A percentile compares a stretch with the other conserved stretches of the same genome.
Evolutionary conservation across 2,797 vertebrate genomes (phyloP).

Genomic region (Danio albolineatus): DNA sequence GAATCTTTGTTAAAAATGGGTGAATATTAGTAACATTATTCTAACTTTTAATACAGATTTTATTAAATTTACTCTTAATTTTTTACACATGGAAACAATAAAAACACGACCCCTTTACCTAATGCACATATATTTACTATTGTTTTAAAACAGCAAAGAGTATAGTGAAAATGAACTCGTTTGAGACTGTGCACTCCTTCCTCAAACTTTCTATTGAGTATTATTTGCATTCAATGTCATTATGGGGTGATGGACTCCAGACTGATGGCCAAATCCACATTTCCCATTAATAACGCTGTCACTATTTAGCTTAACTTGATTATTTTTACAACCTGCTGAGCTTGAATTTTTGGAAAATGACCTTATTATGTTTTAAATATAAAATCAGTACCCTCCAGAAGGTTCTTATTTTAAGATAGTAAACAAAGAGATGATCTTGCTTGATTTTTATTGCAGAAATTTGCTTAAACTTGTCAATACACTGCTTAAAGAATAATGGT

Average conservation of each 20-base stretch:
- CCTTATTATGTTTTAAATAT: neutral
- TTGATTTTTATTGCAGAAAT: neutral
- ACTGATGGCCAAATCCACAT: neutral
- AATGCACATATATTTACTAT: neutral
- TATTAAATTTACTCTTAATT: neutral
- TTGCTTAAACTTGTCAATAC: neutral
- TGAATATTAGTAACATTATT: neutral
- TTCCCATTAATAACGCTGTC: neutral
- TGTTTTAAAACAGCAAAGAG: neutral
- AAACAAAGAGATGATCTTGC: neutral
- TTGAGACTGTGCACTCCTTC: no score
- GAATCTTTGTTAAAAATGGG: neutral
- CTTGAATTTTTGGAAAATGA: constrained; percentile 1
- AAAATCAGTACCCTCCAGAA: neutral
- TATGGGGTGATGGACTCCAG: neutral
- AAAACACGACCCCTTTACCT: neutral
- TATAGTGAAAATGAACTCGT: neutral
- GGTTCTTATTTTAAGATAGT: neutral
- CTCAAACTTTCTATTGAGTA: neutral
- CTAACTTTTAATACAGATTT: neutral
- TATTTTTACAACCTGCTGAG: neutral
- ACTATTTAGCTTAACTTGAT: neutral
- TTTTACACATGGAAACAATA: neutral
- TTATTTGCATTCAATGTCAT: neutral
- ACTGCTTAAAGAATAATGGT: neutral